Evolutionary conservation across 1,140 invertebrate genomes (phyloP).

Genomic region (Apis cerana): DNA sequence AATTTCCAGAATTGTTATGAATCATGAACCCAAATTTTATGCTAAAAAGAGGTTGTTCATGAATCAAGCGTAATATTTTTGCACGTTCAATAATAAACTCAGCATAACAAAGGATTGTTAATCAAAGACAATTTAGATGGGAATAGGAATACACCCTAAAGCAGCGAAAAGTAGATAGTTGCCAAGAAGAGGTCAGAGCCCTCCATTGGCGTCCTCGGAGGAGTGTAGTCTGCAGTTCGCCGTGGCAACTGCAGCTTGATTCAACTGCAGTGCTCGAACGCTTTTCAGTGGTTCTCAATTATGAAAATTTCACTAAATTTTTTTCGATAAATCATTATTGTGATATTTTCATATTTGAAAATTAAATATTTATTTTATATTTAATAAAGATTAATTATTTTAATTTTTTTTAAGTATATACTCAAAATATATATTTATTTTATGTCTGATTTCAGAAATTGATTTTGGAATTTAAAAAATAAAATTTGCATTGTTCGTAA

Average conservation of each 20-base stretch:
- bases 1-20: background rate
- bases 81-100: slow-evolving; percentile 10
- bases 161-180: slow-evolving; percentile 59
- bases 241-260: slow-evolving; percentile 66
- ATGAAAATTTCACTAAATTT: background rate
- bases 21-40: slow-evolving; percentile 2
- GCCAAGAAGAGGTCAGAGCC: slow-evolving; percentile 70
- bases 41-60: background rate
- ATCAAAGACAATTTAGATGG: slow-evolving; percentile 56
- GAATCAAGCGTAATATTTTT: background rate
- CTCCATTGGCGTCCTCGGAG: slow-evolving; percentile 66
- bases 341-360: background rate
- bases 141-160: slow-evolving; percentile 54
- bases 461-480: background rate
- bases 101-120: slow-evolving; percentile 47
- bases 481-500: background rate
- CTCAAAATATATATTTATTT: no score
- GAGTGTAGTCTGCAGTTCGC: slow-evolving; percentile 56
- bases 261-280: slow-evolving; percentile 59
- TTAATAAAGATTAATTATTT: background rate
- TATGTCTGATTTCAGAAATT: background rate
- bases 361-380: background rate
- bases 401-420: background rate
- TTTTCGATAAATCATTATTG: background rate
- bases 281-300: slow-evolving; percentile 68